Evolutionary conservation across 2,888 invertebrate genomes (phyloP).

Genomic region (Microdon myrmicae): DNA sequence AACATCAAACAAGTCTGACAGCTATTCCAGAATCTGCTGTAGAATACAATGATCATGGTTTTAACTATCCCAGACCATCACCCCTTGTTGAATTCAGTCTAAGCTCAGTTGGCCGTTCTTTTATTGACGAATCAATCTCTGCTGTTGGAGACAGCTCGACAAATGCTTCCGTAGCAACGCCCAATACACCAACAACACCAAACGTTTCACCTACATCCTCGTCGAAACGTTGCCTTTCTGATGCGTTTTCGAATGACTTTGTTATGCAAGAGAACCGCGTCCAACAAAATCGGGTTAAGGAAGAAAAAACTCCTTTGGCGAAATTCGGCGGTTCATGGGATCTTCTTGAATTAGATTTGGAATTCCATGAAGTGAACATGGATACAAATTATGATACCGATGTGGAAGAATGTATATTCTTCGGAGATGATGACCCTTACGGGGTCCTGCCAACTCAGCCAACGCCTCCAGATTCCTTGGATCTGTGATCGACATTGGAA

Average conservation of each 20-base stretch:
- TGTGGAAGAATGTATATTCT: slow-evolving; percentile 72
- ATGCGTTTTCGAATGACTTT: slow-evolving; percentile 74
- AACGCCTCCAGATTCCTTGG: slow-evolving; percentile 70
- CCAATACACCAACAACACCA: slow-evolving; percentile 75
- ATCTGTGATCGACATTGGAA: slow-evolving; percentile 67
- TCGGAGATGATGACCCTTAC: slow-evolving; percentile 71
- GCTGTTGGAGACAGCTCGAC: slow-evolving; percentile 51
- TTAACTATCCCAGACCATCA: slow-evolving; percentile 39
- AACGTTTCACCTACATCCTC: slow-evolving; percentile 70
- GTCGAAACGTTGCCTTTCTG: slow-evolving; percentile 67
- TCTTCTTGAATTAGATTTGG: slow-evolving; percentile 72
- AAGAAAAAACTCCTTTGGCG: slow-evolving; percentile 59
- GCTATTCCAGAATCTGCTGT: slow-evolving; percentile 64
- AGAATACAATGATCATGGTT: slow-evolving; percentile 24
- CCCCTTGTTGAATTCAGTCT: slow-evolving; percentile 64
- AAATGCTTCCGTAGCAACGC: slow-evolving; percentile 68
- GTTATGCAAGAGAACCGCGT: slow-evolving; percentile 64
- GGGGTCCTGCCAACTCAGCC: slow-evolving; percentile 71
- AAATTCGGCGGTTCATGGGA: slow-evolving; percentile 72
- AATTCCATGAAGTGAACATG: slow-evolving; percentile 72
- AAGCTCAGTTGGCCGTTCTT: slow-evolving; percentile 66
- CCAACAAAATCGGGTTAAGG: slow-evolving; percentile 33
- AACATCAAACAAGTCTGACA: slow-evolving; percentile 60
- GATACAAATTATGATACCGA: slow-evolving; percentile 74
- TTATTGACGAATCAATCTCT: slow-evolving; percentile 62